Evolutionary conservation across 2,797 vertebrate species (phyloP).

Genomic region (Hypotaenidia philippensis): DNA sequence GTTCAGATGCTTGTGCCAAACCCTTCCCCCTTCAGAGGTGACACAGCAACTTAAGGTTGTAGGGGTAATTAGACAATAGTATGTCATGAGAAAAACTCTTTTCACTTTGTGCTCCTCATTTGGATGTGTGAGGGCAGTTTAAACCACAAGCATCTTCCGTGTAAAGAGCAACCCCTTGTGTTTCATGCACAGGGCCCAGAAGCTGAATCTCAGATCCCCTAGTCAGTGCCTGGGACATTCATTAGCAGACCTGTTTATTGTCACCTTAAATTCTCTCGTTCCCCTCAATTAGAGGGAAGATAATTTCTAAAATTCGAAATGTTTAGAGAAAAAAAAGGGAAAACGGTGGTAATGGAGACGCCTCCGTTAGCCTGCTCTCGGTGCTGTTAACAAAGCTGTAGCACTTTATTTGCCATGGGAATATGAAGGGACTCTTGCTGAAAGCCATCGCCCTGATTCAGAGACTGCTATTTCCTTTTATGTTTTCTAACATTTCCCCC

Average conservation of each 20-base stretch:
- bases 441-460: not conserved
- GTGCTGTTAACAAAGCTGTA: not conserved
- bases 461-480: not conserved
- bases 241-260: not conserved
- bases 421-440: not conserved
- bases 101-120: fast-evolving
- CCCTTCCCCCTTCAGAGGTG: not conserved
- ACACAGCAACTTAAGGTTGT: not conserved
- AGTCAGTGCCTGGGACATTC: not conserved
- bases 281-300: fast-evolving
- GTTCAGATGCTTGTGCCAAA: not conserved
- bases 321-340: not conserved
- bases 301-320: not conserved
- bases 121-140: not conserved
- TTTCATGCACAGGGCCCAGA: not conserved
- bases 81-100: not conserved
- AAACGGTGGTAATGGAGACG: not conserved
- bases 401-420: not conserved
- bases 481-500: not conserved
- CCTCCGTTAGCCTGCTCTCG: not conserved
- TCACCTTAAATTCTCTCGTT: not conserved
- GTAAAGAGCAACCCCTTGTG: not conserved
- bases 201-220: fast-evolving
- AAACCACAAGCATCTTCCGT: not conserved
- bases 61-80: not conserved